Evolutionary conservation across 2,888 invertebrate species (phyloP).

Genomic region (Cosmorhoe ocellata): DNA sequence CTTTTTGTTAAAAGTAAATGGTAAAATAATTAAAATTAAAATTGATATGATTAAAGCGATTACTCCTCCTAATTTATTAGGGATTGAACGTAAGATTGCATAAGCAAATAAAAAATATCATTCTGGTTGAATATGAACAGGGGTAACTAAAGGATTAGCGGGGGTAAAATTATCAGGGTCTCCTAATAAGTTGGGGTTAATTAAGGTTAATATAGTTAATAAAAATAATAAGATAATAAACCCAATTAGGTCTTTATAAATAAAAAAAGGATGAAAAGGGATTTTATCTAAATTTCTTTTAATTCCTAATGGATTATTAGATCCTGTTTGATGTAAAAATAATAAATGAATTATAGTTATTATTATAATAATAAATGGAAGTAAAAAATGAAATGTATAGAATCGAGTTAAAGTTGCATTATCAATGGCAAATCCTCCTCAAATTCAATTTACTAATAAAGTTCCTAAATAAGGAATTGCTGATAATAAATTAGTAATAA

Average conservation of each 20-base stretch:
- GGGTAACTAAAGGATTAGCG: slow-evolving; percentile 86
- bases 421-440: slow-evolving; percentile 89
- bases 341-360: slow-evolving; percentile 85
- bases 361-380: slow-evolving; percentile 86
- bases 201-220: slow-evolving; percentile 77
- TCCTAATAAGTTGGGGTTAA: slow-evolving; percentile 83
- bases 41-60: slow-evolving; percentile 85
- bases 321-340: slow-evolving; percentile 86
- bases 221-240: slow-evolving; percentile 80
- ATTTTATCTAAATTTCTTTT: slow-evolving; percentile 87
- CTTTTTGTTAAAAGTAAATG: slow-evolving; percentile 80
- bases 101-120: slow-evolving; percentile 93
- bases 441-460: slow-evolving; percentile 86
- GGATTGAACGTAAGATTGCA: slow-evolving; percentile 90
- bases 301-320: slow-evolving; percentile 84
- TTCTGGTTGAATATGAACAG: slow-evolving; percentile 91
- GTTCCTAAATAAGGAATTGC: slow-evolving; percentile 87
- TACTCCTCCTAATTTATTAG: slow-evolving; percentile 90
- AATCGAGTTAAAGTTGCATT: slow-evolving; percentile 90
- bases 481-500: slow-evolving; percentile 89
- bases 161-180: slow-evolving; percentile 89
- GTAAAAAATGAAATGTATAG: slow-evolving; percentile 87
- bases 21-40: slow-evolving; percentile 84
- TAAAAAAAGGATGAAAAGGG: slow-evolving; percentile 86
- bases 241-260: slow-evolving; percentile 84